Evolutionary conservation across 1,140 invertebrate species (phyloP), one percentile per base, ranked within the genome.

Genomic region (Eriocheir sinensis): DNA sequence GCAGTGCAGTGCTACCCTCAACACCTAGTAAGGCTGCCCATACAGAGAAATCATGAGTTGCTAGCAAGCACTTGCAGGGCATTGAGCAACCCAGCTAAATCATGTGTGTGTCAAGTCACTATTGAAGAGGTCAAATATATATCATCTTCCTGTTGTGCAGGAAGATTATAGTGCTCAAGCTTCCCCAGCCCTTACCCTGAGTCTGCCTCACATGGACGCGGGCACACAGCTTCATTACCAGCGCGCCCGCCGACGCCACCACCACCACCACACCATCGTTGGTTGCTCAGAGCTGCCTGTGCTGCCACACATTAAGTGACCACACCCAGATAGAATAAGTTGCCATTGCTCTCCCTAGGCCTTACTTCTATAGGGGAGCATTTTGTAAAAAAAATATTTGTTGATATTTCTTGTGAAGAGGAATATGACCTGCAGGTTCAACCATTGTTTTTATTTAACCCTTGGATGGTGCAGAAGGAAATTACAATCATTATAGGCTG

Each of bases 391-490:
- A 91, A 89, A 93, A 88, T 94, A 90, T 90, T 94, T 94, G 93
- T 94, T 94, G 85, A 94, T 94, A 94, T 94, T 94, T 94, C 93
- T 93, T 94, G 93, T 94, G 93, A 94, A 91, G 89, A 94, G 93
- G 89, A 94, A 90, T 90, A 94, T 79, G 88, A 94, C 93, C 89
- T 83, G 93, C 89, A 94, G 93, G 93, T 94, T 94, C 41, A 93
- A 86, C n/a, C 30, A 72, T 93, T 89, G 92, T 89, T 93, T 93
- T 89, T 89, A 21, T 93, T 86, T 86, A 86, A 40, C 34, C 83
- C 60, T 72, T 12, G 60, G 60, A 72, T 72, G 60, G 60, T 72
- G 60, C 60, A 72, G 60, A n/a, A 72, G 60, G 60, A 72, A 72
- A 72, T n/a, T 3, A 72, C 17, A 72, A 72, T 72, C 60, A n/a